Evolutionary conservation across 1,140 invertebrate genomes (phyloP).

Genomic region (Bombus affinis): DNA sequence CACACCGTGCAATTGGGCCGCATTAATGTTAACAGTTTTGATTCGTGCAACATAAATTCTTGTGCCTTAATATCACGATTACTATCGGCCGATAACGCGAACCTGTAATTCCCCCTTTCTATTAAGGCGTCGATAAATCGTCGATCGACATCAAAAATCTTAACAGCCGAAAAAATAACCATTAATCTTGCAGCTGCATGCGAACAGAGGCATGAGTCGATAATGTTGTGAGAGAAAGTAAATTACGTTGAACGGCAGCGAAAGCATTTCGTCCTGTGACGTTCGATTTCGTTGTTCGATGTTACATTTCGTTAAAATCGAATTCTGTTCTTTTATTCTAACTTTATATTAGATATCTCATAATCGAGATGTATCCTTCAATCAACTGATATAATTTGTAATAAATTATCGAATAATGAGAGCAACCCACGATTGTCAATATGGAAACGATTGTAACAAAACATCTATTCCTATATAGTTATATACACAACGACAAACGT

Average conservation of each 20-base stretch:
- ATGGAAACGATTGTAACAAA: too few relatives aligned
- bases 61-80: constrained; percentile 9
- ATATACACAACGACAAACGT: background rate
- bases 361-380: background rate
- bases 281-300: constrained; percentile 39
- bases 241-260: constrained; percentile 58
- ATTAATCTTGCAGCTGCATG: constrained; percentile 59
- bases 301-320: constrained; percentile 16
- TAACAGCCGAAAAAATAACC: constrained; percentile 43
- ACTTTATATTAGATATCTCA: background rate
- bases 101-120: constrained; percentile 41
- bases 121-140: constrained; percentile 36
- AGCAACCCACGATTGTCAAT: background rate
- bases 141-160: constrained; percentile 46
- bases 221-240: constrained; percentile 62
- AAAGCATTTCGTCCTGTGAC: constrained; percentile 17
- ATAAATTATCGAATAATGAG: background rate
- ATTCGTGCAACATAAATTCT: constrained; percentile 2
- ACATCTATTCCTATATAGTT: background rate
- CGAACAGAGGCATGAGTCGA: constrained; percentile 53
- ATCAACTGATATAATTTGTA: background rate
- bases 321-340: background rate
- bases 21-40: constrained; percentile 8
- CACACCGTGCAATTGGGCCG: background rate
- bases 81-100: constrained; percentile 31